These are phyloP conservation scores for Apodemus speciosus DNA, from an alignment of 2,113 vertebrate genomes.

Conservation along the genomic window DNA sequence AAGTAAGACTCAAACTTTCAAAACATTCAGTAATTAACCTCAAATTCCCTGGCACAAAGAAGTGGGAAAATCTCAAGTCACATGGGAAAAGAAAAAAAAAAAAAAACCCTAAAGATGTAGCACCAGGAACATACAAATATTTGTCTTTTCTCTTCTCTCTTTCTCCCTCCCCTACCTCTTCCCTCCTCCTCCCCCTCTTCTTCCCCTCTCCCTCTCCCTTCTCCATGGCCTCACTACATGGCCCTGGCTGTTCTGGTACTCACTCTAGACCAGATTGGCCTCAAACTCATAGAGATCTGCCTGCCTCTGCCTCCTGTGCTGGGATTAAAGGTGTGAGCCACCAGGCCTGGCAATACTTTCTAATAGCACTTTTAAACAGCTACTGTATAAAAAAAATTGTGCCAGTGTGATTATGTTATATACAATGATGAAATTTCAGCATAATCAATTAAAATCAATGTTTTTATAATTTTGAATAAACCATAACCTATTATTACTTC, in stretches of 20 bases:
- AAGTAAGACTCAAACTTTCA: background rate
- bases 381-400: background rate
- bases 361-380: background rate
- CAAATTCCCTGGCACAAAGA: background rate
- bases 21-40: background rate
- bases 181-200: background rate
- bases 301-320: background rate
- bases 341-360: background rate
- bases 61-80: background rate
- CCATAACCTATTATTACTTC: background rate
- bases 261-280: background rate
- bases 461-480: conserved; percentile 15
- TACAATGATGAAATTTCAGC: background rate
- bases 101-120: background rate
- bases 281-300: background rate
- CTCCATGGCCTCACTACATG: background rate
- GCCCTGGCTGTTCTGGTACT: background rate
- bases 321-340: background rate
- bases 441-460: background rate
- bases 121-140: background rate
- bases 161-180: background rate
- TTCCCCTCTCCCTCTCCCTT: background rate
- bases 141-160: background rate
- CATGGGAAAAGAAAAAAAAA: background rate
- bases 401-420: background rate